A percentile compares a stretch with the other conserved stretches of the same genome.
phyloP scores from a whole-genome alignment of 2,113 vertebrate species.

The Formicarius rufipectus region DNA sequence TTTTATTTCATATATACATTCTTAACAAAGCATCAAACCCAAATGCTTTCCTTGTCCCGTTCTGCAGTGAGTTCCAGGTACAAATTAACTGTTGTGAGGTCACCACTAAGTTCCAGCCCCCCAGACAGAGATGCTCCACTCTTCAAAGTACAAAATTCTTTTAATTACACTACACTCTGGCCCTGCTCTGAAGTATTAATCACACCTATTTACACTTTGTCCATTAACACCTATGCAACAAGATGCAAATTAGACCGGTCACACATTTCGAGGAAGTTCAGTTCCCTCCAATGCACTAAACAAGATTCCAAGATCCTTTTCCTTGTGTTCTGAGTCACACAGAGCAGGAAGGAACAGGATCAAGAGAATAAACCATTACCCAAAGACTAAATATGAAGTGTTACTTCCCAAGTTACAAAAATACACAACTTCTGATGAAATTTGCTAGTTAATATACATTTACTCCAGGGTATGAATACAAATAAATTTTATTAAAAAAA shows the following conservation, averaged over 20 bases:
- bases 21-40: constrained; percentile 48
- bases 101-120: background rate
- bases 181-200: background rate
- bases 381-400: constrained; percentile 50
- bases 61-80: background rate
- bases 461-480: constrained; percentile 74
- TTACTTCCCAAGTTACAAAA: constrained; percentile 71
- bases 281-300: background rate
- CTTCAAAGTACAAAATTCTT: constrained; percentile 52
- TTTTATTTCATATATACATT: constrained; percentile 60
- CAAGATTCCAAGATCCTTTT: background rate
- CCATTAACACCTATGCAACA: constrained; percentile 17
- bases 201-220: constrained; percentile 56
- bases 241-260: background rate
- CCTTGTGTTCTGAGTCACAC: background rate
- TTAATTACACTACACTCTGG: constrained; percentile 49
- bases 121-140: constrained; percentile 34
- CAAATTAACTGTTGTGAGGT: background rate
- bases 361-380: constrained; percentile 35
- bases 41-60: background rate
- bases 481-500: constrained; percentile 68
- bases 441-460: constrained; percentile 63
- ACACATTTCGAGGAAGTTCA: background rate
- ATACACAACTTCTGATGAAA: constrained; percentile 71
- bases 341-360: background rate